Evolutionary conservation across 2,888 invertebrate genomes (phyloP).

Genomic region (Volucella bombylans): DNA sequence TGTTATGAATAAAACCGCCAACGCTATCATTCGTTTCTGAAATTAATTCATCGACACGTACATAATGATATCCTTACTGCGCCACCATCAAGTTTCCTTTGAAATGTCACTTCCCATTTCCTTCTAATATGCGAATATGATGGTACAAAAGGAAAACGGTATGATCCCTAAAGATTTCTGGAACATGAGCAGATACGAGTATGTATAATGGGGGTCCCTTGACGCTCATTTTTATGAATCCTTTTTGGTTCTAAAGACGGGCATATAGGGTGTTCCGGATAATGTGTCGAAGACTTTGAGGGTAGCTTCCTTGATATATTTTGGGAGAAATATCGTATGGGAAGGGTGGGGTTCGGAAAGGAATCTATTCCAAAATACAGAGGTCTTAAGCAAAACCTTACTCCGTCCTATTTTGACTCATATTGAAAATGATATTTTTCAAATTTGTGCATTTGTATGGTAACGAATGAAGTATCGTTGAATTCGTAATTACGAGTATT

Average conservation of each 20-base stretch:
- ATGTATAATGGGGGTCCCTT: background rate
- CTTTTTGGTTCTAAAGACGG: background rate
- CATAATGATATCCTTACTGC: background rate
- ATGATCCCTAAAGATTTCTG: background rate
- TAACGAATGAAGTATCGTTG: too few species aligned
- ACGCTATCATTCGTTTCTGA: background rate
- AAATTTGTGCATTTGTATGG: too few species aligned
- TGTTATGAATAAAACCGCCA: background rate
- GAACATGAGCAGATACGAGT: background rate
- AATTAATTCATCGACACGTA: conserved; percentile 34
- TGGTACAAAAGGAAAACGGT: background rate
- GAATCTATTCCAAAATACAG: too few species aligned
- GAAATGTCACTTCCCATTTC: background rate
- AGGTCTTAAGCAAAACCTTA: too few species aligned
- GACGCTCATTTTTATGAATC: background rate
- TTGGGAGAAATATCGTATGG: too few species aligned
- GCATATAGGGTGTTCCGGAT: background rate
- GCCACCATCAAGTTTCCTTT: background rate
- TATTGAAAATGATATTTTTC: too few species aligned
- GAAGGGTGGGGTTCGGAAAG: too few species aligned
- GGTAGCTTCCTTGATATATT: too few species aligned
- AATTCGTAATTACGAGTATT: too few species aligned
- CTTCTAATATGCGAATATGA: background rate
- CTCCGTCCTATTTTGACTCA: too few species aligned
- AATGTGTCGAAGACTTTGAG: too few species aligned